phyloP scores from a whole-genome alignment of 2,888 invertebrate genomes.

The Mesoligia furuncula region DNA sequence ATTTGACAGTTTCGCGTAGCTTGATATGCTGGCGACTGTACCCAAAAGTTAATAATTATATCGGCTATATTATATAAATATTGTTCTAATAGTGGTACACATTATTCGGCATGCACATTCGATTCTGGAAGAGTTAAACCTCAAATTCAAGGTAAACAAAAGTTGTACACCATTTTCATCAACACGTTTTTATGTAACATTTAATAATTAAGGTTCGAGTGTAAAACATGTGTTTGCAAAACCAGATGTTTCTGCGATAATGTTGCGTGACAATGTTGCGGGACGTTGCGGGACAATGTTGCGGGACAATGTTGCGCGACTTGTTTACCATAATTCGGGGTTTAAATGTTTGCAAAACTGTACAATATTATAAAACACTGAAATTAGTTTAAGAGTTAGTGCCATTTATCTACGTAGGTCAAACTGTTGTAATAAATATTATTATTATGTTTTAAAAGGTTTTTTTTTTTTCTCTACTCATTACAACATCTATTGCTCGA shows the following conservation, averaged over 20 bases:
- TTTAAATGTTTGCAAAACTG: conserved; percentile 1
- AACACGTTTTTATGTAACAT: conserved; percentile 2
- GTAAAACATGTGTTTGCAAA: conserved; percentile 4
- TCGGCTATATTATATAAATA: not conserved
- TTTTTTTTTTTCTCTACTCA: not conserved
- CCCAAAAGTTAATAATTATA: not conserved
- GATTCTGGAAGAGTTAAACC: not conserved
- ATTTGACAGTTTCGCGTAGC: no score
- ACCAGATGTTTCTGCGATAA: not conserved
- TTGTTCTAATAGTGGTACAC: not conserved
- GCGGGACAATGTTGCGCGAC: not conserved
- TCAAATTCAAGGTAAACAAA: conserved; percentile 2
- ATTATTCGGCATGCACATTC: not conserved
- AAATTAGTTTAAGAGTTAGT: conserved; percentile 56
- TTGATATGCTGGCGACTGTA: no score
- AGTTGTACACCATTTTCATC: not conserved
- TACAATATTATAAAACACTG: conserved; percentile 8
- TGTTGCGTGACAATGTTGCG: no score
- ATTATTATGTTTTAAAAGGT: conserved; percentile 44
- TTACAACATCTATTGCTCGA: not conserved
- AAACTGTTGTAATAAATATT: conserved; percentile 63
- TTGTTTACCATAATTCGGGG: not conserved
- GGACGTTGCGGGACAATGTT: no score
- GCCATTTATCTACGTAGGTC: conserved; percentile 52
- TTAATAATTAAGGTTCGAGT: not conserved